Evolutionary conservation across 1,140 invertebrate genomes (phyloP).

Genomic region (Medauroidea extradentata): DNA sequence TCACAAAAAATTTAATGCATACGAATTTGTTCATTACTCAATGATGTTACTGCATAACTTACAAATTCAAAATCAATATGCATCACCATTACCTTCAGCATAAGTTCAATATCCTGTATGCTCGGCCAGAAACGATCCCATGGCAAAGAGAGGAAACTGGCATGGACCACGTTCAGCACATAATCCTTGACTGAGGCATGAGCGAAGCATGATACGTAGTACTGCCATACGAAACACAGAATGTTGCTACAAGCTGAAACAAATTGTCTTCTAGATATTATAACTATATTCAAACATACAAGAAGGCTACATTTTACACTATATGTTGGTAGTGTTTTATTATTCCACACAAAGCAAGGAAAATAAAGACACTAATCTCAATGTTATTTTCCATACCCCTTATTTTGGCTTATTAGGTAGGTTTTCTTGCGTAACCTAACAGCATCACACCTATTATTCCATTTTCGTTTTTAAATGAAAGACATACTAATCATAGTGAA

Average conservation of each 20-base stretch:
- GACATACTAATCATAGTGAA: too few species aligned
- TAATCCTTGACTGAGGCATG: conserved; percentile 62
- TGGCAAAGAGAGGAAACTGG: conserved; percentile 59
- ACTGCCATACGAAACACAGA: conserved; percentile 64
- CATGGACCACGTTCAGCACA: conserved; percentile 61
- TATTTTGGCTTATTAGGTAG: too few species aligned
- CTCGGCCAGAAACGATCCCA: conserved; percentile 69
- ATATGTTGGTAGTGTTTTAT: too few species aligned
- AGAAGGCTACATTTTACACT: too few species aligned
- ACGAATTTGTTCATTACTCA: not conserved
- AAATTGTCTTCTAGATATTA: too few species aligned
- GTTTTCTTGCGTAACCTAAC: too few species aligned
- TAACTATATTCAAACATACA: too few species aligned
- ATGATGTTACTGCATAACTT: not conserved
- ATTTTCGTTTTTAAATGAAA: too few species aligned
- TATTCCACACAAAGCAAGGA: too few species aligned
- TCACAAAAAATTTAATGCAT: not conserved
- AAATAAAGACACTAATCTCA: too few species aligned
- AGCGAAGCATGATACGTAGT: conserved; percentile 65
- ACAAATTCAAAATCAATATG: not conserved
- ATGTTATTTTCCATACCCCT: too few species aligned
- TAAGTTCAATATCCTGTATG: conserved; percentile 62
- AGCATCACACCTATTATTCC: too few species aligned
- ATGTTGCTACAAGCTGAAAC: conserved; percentile 51
- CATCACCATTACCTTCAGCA: conserved; percentile 58